phyloP scores from a whole-genome alignment of 2,113 vertebrate genomes.

The Hassar affinis region DNA sequence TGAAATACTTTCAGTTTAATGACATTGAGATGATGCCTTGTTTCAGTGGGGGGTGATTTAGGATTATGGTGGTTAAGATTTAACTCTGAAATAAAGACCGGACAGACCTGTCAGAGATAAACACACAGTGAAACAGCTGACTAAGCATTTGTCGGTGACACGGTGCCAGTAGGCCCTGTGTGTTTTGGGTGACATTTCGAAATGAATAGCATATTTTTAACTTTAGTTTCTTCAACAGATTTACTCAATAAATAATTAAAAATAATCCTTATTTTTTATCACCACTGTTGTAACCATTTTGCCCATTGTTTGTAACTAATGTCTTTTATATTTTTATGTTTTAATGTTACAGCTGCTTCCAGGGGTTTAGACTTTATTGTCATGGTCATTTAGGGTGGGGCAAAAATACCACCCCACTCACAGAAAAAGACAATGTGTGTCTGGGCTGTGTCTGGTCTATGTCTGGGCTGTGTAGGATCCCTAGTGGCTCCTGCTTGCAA shows the following conservation, averaged over 20 bases:
- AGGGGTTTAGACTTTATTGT: not conserved
- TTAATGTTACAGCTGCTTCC: not conserved
- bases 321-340: not conserved
- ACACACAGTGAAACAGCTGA: not conserved
- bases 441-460: no score
- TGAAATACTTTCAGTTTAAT: no score
- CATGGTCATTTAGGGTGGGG: not conserved
- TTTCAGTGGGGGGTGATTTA: not conserved
- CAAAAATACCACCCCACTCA: not conserved
- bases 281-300: not conserved
- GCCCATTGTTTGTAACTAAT: not conserved
- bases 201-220: not conserved
- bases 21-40: not conserved
- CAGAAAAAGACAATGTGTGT: not conserved
- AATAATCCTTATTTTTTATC: not conserved
- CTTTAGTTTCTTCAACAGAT: not conserved
- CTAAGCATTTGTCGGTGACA: not conserved
- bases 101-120: not conserved
- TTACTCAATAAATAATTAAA: not conserved
- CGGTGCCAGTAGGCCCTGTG: not conserved
- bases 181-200: not conserved
- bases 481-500: not conserved
- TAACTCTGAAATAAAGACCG: not conserved
- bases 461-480: not conserved
- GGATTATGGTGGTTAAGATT: not conserved